Base-by-base conservation (phyloP, 2,113 vertebrate species). In the Prinia subflava region DNA sequence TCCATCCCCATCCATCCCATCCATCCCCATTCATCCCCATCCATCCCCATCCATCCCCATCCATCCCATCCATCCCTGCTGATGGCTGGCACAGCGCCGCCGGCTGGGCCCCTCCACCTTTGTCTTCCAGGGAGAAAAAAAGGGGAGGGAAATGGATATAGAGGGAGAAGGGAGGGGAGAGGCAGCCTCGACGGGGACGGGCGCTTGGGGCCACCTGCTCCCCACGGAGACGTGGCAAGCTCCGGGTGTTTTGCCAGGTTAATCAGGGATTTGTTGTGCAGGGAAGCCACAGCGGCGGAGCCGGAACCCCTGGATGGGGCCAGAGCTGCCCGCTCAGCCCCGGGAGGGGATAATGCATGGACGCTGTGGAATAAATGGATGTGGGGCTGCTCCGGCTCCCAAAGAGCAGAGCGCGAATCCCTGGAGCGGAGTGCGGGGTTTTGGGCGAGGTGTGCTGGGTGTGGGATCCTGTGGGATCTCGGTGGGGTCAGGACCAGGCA, bases 31-130 rank as follows among this genome's bases (percentile, higher is more conserved):
- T 25, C 49, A 28, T 18, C 50, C 49, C 24, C 28, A 31, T 62
- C 56, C 56, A 30, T 37, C 33, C 53, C 3, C 52, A n/a, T 56
- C 67, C 23, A 4, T 15, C 50, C 39, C 2, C 6, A 7, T 37
- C 69, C 6, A 4, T 6, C 42, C 1, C 68, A 18, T 21, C 80
- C 70, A 8, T 15, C 77, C 69, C 13, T 3, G 13, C 27, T 23
- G 71, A 14, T 4, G 42, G 17, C 70, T 1, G 20, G 33, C 87
- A 20, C 71, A 39, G 47, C 2, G 2, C 62, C 7, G 33, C 57
- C 1, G 0, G 4, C 39, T 24, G 59, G 0, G 0, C 10, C 71
- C 56, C 44, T 27, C n/a, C 55, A 28, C 46, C 24, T 56, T 64
- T n/a, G 39, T 44, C 35, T 79, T 75, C 41, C n/a, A n/a, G 69